Percentiles rank a stretch among this genome's conserved stretches.
Evolutionary conservation across 2,113 vertebrate genomes (phyloP).

Genomic region (Malurus elegans): DNA sequence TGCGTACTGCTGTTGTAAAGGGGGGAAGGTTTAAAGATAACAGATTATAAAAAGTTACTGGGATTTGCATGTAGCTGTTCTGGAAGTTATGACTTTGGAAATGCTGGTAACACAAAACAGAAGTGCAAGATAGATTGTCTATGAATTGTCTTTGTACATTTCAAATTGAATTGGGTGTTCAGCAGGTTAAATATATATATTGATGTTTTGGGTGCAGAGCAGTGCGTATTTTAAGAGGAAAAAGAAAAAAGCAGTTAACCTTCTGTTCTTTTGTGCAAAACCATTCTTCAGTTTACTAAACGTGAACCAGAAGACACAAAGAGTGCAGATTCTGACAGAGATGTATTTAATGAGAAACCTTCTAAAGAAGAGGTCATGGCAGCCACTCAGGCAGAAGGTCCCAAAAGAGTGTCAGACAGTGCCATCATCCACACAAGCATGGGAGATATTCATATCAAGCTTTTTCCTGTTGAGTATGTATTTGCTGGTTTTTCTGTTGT

Average conservation of each 20-base stretch:
- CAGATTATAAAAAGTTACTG: background rate
- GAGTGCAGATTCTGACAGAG: slow-evolving; percentile 95
- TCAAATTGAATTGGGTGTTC: background rate
- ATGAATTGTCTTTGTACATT: background rate
- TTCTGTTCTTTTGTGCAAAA: background rate
- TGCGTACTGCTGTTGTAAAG: background rate
- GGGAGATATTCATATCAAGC: slow-evolving; percentile 96
- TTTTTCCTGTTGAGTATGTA: slow-evolving; percentile 97
- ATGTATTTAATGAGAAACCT: slow-evolving; percentile 98
- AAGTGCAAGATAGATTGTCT: background rate
- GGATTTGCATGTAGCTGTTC: background rate
- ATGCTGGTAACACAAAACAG: background rate
- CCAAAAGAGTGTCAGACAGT: slow-evolving; percentile 95
- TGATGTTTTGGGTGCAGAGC: background rate
- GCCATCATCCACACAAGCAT: slow-evolving; percentile 98
- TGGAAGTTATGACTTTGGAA: background rate
- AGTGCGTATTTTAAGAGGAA: background rate
- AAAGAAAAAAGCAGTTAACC: background rate
- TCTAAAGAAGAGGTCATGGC: slow-evolving; percentile 99
- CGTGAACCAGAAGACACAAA: slow-evolving; percentile 97
- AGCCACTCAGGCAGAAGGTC: slow-evolving; percentile 97
- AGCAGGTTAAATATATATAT: background rate
- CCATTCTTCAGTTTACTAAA: slow-evolving; percentile 85
- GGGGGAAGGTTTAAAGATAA: background rate
- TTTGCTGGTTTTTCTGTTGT: background rate